Evolutionary conservation across 1,140 invertebrate species (phyloP), one percentile per base, ranked within the genome.

Genomic region (Scaptodrosophila lebanonensis): DNA sequence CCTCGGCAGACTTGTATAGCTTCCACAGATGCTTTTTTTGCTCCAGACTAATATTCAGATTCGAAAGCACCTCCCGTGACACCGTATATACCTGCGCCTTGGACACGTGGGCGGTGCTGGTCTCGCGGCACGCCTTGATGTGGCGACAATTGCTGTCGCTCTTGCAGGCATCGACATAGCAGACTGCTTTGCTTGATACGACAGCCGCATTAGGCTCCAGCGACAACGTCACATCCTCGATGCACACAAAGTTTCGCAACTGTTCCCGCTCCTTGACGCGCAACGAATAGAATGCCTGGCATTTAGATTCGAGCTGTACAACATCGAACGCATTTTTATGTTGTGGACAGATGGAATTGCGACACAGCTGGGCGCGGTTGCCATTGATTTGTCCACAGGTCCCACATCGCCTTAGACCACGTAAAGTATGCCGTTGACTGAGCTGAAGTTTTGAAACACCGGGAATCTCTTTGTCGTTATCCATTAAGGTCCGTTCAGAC

Each of bases 11-110:
- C 7, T 75, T 75, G 29, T 82, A 86, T 7, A 58, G 43, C 7
- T 82, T 60, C 84, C 84, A 86, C 0, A 86, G 65, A 30, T 66
- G 60, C 36, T 72, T 49, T 38, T 86, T 86, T 12, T 85, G 82
- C 12, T 84, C 84, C 4, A 43, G 35, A 12, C 44, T 53, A 13
- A 84, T 67, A 22, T 85, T 86, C 2, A 86, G 42, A 30, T 84
- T 84, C 71, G 75, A 86, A 0, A 86, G 58, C 7, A 85, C 82
- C 15, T 85, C 83, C 0, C 66, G 62, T 0, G 73, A 59, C 11
- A 86, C 60, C 0, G 29, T 54, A 17, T 69, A 84, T 0, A 65
- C 70, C 42, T 76, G 49, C 0, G 82, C 84, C 13, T 47, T 57
- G 0, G 64, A 60, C n/a, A 70, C 43, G 9, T 51, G 53, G 0